phyloP scores from a whole-genome alignment of 2,797 vertebrate genomes.

The Knipowitschia caucasica region DNA sequence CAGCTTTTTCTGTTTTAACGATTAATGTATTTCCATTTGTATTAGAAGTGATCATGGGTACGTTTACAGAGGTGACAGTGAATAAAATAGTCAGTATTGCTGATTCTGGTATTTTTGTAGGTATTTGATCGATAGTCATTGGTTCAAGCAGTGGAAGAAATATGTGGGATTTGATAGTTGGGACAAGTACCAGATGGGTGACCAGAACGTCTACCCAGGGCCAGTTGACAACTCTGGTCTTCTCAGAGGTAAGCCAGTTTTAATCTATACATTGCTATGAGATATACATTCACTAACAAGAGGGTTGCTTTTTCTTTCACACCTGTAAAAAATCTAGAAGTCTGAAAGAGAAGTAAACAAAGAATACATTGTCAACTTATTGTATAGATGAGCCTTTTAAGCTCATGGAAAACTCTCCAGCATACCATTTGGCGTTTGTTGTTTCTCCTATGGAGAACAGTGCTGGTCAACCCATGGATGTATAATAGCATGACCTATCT shows the following conservation, averaged over 20 bases:
- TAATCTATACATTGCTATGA: background rate
- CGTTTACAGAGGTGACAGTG: background rate
- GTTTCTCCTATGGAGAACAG: slow-evolving; percentile 17
- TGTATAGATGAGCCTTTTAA: slow-evolving; percentile 22
- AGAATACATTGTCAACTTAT: slow-evolving; percentile 33
- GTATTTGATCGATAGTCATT: slow-evolving; percentile 97
- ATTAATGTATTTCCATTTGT: background rate
- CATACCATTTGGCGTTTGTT: slow-evolving; percentile 39
- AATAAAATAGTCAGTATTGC: background rate
- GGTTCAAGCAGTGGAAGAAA: slow-evolving; percentile 99
- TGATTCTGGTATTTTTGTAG: slow-evolving; percentile 56
- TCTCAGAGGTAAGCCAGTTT: slow-evolving; percentile 84
- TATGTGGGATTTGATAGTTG: slow-evolving; percentile 99
- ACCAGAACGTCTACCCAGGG: slow-evolving; percentile 97
- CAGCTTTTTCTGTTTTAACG: slow-evolving; percentile 21
- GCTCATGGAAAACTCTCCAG: slow-evolving; percentile 54
- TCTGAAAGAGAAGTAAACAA: slow-evolving; percentile 36
- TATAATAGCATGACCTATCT: slow-evolving; percentile 6
- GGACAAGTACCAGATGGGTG: slow-evolving; percentile 99
- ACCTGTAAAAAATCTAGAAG: slow-evolving; percentile 44
- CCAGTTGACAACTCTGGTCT: slow-evolving; percentile 96
- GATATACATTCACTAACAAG: background rate
- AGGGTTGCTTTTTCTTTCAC: background rate
- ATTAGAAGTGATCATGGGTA: background rate
- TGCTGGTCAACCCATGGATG: background rate